phyloP scores from a whole-genome alignment of 2,113 vertebrate species.

The Hymenochirus boettgeri region DNA sequence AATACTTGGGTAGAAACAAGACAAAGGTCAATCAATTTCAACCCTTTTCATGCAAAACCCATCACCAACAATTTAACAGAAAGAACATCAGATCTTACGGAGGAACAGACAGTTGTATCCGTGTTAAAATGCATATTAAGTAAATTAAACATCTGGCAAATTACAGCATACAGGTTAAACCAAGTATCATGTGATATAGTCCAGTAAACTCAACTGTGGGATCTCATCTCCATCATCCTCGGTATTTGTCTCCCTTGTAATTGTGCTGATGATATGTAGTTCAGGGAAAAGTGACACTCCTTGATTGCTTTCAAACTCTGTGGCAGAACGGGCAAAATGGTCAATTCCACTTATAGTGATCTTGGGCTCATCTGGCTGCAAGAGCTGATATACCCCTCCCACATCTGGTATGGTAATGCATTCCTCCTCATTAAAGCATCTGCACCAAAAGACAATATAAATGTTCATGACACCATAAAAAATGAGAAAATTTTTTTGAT shows the following conservation, averaged over 20 bases:
- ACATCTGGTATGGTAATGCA: conserved; percentile 75
- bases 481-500: too few relatives aligned
- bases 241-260: conserved; percentile 83
- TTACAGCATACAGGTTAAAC: too few relatives aligned
- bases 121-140: too few relatives aligned
- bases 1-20: too few relatives aligned
- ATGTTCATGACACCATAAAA: too few relatives aligned
- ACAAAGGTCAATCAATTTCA: too few relatives aligned
- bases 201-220: conserved; percentile 72
- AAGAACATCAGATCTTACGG: too few relatives aligned
- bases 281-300: conserved; percentile 90
- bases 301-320: conserved; percentile 84
- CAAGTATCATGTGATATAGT: too few relatives aligned
- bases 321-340: conserved; percentile 92
- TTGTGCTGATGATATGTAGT: conserved; percentile 92
- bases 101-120: too few relatives aligned
- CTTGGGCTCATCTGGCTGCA: conserved; percentile 93
- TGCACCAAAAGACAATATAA: conserved; percentile 44
- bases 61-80: too few relatives aligned
- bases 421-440: conserved; percentile 82
- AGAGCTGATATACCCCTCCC: conserved; percentile 86
- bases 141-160: too few relatives aligned
- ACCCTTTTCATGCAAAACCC: too few relatives aligned
- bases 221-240: conserved; percentile 79
- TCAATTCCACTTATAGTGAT: conserved; percentile 94